phyloP scores from a whole-genome alignment of 2,797 vertebrate genomes.

The Macroramphosus scolopax region DNA sequence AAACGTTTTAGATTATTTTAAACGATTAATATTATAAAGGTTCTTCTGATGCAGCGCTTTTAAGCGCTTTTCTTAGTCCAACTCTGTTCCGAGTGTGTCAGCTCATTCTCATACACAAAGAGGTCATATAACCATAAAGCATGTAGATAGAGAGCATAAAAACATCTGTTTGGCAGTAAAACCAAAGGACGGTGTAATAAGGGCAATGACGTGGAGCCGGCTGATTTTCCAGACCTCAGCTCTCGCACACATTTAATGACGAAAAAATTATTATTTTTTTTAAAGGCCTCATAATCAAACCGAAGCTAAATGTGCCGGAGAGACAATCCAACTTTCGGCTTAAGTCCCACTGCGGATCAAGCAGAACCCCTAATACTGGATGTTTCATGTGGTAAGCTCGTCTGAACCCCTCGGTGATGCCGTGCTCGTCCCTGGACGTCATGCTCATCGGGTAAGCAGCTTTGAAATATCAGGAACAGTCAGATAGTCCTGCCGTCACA shows the following conservation, averaged over 20 bases:
- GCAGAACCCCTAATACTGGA: constrained; percentile 25
- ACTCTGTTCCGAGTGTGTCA: background rate
- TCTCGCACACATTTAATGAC: constrained; percentile 14
- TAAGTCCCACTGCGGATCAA: constrained; percentile 25
- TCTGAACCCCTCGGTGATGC: constrained; percentile 40
- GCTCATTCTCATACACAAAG: background rate
- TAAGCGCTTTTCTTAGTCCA: too few species aligned
- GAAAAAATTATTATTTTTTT: constrained; percentile 8
- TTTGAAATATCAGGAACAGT: constrained; percentile 61
- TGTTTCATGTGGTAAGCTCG: constrained; percentile 40
- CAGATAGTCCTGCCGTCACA: constrained; percentile 18
- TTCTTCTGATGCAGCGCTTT: too few species aligned
- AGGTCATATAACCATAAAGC: background rate
- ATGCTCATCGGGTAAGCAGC: constrained; percentile 50
- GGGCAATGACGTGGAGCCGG: constrained; percentile 3
- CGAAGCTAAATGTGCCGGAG: constrained; percentile 1
- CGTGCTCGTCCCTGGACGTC: constrained; percentile 39
- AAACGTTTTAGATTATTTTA: too few species aligned
- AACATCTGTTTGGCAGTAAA: constrained; percentile 40
- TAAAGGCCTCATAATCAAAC: constrained; percentile 8
- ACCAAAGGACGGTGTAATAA: too few species aligned
- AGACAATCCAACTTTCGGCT: constrained; percentile 17
- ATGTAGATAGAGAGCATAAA: constrained; percentile 13
- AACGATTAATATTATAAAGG: too few species aligned
- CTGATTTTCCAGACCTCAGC: constrained; percentile 14